Conservation (phyloP, 2,113 vertebrate genomes). For the Apaloderma vittatum region DNA sequence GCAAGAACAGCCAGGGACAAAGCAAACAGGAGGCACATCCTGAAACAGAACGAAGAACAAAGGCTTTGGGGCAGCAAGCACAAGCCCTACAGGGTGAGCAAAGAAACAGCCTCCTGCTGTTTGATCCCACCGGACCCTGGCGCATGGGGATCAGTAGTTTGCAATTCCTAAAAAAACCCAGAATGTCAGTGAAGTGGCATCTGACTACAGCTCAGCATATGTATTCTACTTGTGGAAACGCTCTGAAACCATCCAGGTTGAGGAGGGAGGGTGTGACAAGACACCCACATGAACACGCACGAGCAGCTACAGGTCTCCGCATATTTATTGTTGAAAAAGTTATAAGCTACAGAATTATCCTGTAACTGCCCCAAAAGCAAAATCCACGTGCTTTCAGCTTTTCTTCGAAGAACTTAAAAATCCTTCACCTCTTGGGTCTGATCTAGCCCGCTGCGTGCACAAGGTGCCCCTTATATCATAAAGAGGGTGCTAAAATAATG, state of each 20-base stretch:
- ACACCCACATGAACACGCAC: not conserved
- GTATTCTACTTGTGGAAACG: not conserved
- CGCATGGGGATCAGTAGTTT: not conserved
- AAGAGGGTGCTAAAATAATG: not conserved
- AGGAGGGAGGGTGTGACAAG: not conserved
- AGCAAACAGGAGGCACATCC: constrained; percentile 42
- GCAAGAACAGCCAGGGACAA: constrained; percentile 37
- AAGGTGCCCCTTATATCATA: not conserved
- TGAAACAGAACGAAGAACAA: constrained; percentile 22
- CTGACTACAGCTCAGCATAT: not conserved
- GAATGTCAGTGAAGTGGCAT: constrained; percentile 2
- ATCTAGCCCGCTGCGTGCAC: fast-evolving
- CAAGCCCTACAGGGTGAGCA: not conserved
- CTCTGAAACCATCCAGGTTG: fast-evolving
- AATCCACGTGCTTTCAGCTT: not conserved
- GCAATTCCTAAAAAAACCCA: constrained; percentile 57
- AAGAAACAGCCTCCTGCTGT: not conserved
- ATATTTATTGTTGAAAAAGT: not conserved
- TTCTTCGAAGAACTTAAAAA: not conserved
- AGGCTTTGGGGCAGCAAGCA: not conserved
- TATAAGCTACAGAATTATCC: not conserved
- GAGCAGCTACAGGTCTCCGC: not conserved
- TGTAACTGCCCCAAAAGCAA: not conserved
- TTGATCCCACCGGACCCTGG: not conserved
- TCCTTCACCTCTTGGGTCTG: not conserved